Evolutionary conservation across 2,113 vertebrate species (phyloP).

Genomic region (Cryptomyrus ogoouensis): DNA sequence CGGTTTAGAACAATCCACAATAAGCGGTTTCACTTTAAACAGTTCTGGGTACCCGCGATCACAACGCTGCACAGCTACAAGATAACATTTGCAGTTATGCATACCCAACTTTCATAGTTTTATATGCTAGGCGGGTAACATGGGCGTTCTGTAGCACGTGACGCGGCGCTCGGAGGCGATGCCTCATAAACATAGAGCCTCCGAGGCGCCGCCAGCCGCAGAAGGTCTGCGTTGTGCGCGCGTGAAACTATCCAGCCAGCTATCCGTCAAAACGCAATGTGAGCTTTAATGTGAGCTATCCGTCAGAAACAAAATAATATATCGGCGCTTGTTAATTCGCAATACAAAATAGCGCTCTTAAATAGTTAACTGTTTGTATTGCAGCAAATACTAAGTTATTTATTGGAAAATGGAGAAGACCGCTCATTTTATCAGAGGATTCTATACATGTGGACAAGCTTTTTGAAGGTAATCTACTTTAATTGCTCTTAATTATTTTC

Average conservation of each 20-base stretch:
- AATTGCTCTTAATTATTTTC: not conserved
- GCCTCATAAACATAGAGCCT: constrained; percentile 54
- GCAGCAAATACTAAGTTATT: constrained; percentile 30
- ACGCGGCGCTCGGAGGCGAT: constrained; percentile 41
- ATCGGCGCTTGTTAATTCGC: not conserved
- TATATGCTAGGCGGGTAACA: not conserved
- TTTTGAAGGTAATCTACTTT: constrained; percentile 63
- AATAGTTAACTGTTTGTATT: not conserved
- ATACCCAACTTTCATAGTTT: not conserved
- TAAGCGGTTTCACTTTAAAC: not conserved
- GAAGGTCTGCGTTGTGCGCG: constrained; percentile 13
- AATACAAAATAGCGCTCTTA: not conserved
- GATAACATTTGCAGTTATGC: not conserved
- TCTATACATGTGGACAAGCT: constrained; percentile 47
- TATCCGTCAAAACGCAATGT: too few relatives aligned
- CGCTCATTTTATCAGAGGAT: constrained; percentile 28
- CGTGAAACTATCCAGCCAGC: not conserved
- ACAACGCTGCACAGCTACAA: not conserved
- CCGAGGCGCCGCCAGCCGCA: constrained; percentile 28
- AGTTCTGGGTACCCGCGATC: not conserved
- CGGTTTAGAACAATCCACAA: not conserved
- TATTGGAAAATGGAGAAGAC: constrained; percentile 36
- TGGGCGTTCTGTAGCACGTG: constrained; percentile 48
- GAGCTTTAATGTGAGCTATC: not conserved
- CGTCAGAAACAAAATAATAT: not conserved